Conservation (phyloP, 2,113 vertebrate genomes). For the Craseonycteris thonglongyai region DNA sequence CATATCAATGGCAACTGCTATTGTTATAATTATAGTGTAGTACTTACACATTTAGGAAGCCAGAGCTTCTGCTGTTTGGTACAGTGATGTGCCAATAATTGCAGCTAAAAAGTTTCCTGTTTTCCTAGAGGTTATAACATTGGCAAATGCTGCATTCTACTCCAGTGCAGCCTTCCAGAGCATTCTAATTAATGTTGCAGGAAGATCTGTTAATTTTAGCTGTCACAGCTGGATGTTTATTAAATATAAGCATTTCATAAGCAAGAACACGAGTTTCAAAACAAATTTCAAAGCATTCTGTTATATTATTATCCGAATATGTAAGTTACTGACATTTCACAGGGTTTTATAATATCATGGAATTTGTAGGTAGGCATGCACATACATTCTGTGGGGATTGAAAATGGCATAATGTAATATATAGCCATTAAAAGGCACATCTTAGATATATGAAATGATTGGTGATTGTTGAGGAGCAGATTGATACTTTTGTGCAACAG, state of each 20-base stretch:
- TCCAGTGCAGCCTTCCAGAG: neutral
- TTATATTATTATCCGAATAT: neutral
- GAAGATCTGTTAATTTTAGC: constrained; percentile 49
- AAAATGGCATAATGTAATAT: neutral
- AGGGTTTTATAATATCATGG: neutral
- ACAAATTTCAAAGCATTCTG: neutral
- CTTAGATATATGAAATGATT: neutral
- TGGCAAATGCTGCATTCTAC: neutral
- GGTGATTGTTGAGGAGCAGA: neutral
- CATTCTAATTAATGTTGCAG: constrained; percentile 23
- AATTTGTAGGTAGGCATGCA: neutral
- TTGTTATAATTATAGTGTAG: neutral
- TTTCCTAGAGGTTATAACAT: constrained; percentile 29
- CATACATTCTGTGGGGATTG: neutral
- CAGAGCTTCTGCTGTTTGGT: neutral
- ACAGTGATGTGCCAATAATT: neutral
- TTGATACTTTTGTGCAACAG: neutral
- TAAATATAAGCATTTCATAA: constrained; percentile 47
- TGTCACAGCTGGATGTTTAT: constrained; percentile 44
- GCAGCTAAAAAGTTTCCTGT: neutral
- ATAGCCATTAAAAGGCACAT: neutral
- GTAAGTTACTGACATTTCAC: neutral
- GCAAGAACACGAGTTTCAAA: constrained; percentile 15
- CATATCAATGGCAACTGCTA: neutral
- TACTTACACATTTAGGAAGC: neutral